Evolutionary conservation across 1,140 invertebrate species (phyloP).

Genomic region (Lethrus apterus): DNA sequence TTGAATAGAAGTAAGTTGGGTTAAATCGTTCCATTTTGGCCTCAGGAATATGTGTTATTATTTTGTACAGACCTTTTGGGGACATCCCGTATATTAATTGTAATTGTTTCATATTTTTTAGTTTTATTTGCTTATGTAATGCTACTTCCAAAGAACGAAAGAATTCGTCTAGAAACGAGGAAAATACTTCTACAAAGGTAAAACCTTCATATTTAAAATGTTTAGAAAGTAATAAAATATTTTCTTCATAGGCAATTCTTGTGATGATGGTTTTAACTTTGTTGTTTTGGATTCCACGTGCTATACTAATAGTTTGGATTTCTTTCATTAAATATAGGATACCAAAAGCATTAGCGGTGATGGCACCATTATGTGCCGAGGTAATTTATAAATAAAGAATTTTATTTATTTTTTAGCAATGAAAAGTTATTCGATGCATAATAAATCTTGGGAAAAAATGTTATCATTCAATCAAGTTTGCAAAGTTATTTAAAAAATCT

Average conservation of each 20-base stretch:
- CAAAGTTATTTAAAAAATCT: no score
- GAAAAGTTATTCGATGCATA: no score
- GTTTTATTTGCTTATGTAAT: not conserved
- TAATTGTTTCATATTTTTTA: not conserved
- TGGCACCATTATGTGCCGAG: conserved; percentile 9
- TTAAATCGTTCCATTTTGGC: no score
- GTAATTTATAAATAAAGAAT: conserved; percentile 5
- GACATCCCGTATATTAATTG: not conserved
- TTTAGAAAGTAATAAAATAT: not conserved
- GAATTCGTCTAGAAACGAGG: not conserved
- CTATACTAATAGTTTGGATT: conserved; percentile 8
- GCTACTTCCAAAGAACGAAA: conserved; percentile 2
- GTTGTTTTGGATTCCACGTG: conserved; percentile 1
- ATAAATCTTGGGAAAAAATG: no score
- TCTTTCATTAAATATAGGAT: conserved; percentile 3
- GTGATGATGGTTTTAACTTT: conserved; percentile 1
- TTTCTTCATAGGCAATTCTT: not conserved
- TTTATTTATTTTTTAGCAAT: no score
- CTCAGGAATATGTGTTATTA: no score
- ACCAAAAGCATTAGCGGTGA: conserved; percentile 4
- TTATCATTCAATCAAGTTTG: no score
- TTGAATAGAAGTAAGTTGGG: no score
- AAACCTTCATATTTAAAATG: not conserved
- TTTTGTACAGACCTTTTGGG: not conserved
- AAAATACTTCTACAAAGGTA: conserved; percentile 1